These are phyloP conservation scores for Drosophila auraria DNA, from an alignment of 1,140 invertebrate genomes.

Conservation along the genomic window DNA sequence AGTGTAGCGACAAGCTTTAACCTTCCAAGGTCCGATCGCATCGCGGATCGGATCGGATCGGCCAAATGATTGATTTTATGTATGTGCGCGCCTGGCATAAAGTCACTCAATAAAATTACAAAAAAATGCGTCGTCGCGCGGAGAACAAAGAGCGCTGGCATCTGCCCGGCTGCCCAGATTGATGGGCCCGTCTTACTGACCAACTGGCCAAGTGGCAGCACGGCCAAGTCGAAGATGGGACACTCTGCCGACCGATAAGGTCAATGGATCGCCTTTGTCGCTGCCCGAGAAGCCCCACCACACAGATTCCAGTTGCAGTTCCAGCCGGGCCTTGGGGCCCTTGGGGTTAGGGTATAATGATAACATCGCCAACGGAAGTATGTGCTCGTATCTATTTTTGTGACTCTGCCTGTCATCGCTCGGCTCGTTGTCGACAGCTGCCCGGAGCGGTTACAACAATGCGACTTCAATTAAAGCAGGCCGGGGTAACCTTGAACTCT, in stretches of 20 bases:
- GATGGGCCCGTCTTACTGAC: constrained; percentile 68
- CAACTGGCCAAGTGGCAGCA: constrained; percentile 64
- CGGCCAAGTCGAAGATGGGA: constrained; percentile 48
- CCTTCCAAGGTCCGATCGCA: constrained; percentile 64
- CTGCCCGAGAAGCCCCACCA: background rate
- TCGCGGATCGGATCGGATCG: constrained; percentile 41
- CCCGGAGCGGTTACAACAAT: constrained; percentile 73
- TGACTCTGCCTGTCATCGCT: constrained; percentile 75
- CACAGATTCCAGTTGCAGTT: constrained; percentile 36
- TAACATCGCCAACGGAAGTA: constrained; percentile 49
- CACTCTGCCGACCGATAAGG: constrained; percentile 43
- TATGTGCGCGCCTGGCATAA: constrained; percentile 78
- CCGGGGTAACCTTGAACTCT: constrained; percentile 74
- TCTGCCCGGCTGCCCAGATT: constrained; percentile 68
- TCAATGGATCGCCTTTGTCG: constrained; percentile 19
- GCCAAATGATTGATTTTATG: constrained; percentile 79
- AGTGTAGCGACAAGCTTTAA: constrained; percentile 58
- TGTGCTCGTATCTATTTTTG: constrained; percentile 70
- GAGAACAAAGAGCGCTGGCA: constrained; percentile 74
- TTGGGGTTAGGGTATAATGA: constrained; percentile 51
- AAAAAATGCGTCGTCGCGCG: constrained; percentile 74
- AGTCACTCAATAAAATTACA: constrained; percentile 82
- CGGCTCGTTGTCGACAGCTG: constrained; percentile 61
- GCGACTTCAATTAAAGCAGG: constrained; percentile 75
- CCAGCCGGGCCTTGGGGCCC: constrained; percentile 20